These are phyloP conservation scores for Sinonovacula constricta DNA, from an alignment of 1,140 invertebrate genomes.

Conservation along the genomic window DNA sequence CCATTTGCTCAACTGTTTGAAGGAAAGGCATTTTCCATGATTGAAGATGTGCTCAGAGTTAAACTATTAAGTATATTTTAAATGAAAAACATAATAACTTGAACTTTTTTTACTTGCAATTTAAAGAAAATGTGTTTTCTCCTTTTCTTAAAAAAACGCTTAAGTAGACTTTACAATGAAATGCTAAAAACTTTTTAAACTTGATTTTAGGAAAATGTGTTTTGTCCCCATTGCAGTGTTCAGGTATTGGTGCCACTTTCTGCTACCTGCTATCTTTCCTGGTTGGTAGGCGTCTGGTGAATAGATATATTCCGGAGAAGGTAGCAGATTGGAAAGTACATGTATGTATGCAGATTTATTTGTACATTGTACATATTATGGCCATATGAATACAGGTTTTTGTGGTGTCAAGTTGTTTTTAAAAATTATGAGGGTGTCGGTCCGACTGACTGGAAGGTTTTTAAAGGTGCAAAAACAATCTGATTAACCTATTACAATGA, in stretches of 20 bases:
- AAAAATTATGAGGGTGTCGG: no score
- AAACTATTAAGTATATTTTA: no score
- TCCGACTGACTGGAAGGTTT: no score
- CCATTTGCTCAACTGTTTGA: no score
- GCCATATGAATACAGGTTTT: no score
- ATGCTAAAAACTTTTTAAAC: background rate
- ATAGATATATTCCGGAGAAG: conserved; percentile 93
- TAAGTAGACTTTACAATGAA: background rate
- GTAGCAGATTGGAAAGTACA: conserved; percentile 91
- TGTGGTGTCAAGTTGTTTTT: no score
- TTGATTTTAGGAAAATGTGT: background rate
- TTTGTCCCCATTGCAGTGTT: conserved; percentile 86
- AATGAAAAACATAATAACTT: no score
- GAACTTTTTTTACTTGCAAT: background rate
- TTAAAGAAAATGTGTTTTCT: background rate
- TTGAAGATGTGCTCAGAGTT: no score
- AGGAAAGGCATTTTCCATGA: no score
- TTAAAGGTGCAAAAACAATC: no score
- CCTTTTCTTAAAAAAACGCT: background rate
- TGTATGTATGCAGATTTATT: conserved; percentile 80
- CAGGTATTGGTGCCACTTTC: conserved; percentile 95
- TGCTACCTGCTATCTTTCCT: conserved; percentile 96
- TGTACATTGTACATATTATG: background rate
- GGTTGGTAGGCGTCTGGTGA: conserved; percentile 90
- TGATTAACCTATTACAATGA: no score